Evolutionary conservation across 2,888 invertebrate species (phyloP).

Genomic region (Ectemnius lituratus): DNA sequence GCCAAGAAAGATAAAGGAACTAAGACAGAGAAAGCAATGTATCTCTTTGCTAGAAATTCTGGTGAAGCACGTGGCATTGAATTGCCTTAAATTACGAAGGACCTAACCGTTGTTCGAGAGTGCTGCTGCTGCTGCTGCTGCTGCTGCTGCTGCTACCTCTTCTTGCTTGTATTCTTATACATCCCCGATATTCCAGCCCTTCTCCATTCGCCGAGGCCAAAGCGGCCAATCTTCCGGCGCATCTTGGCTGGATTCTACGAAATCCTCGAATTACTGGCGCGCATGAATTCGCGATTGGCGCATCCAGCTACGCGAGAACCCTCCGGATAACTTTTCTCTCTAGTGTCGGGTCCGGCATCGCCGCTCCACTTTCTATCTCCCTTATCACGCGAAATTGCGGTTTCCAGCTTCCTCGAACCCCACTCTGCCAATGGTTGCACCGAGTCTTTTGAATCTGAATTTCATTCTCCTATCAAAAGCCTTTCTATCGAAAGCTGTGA

Average conservation of each 20-base stretch:
- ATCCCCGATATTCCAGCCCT: not conserved
- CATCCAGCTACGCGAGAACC: not conserved
- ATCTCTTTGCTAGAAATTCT: not conserved
- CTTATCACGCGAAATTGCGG: conserved; percentile 3
- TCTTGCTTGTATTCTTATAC: not conserved
- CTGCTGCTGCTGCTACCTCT: not conserved
- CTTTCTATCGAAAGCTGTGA: too few species aligned
- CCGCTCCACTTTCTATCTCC: too few species aligned
- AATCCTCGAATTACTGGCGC: conserved; percentile 1
- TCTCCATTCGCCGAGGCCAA: not conserved
- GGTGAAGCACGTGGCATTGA: not conserved
- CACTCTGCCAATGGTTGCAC: too few species aligned
- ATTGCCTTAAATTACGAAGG: not conserved
- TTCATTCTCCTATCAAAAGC: too few species aligned
- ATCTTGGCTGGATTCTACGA: not conserved
- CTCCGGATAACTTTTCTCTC: not conserved
- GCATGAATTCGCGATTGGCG: conserved; percentile 10
- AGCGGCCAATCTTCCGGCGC: conserved; percentile 7
- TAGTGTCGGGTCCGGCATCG: too few species aligned
- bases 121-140: not conserved
- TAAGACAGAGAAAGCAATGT: not conserved
- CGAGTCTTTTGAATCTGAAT: too few species aligned
- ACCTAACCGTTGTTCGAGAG: not conserved
- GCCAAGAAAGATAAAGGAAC: not conserved
- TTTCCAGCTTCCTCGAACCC: not conserved